A percentile compares a stretch with the other conserved stretches of the same genome.
These are phyloP conservation scores for Cyrtorhinus lividipennis DNA, from an alignment of 1,140 invertebrate species.

Conservation along the genomic window DNA sequence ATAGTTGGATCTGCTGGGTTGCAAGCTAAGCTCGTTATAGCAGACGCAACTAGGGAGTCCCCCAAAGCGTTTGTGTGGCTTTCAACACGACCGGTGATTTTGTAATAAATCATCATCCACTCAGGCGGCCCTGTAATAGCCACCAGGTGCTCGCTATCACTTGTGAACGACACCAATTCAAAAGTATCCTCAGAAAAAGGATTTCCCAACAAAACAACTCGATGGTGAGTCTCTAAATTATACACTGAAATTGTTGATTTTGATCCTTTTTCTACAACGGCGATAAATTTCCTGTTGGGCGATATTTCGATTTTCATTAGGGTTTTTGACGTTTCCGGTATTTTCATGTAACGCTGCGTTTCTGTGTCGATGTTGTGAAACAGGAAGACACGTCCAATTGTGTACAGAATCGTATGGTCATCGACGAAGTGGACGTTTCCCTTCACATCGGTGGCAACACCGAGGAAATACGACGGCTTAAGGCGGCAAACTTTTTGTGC, in stretches of 20 bases:
- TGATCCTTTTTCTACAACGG: constrained; percentile 35
- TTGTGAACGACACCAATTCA: constrained; percentile 57
- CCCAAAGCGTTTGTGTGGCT: not conserved
- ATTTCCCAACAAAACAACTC: constrained; percentile 42
- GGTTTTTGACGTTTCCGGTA: not conserved
- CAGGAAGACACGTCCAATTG: constrained; percentile 46
- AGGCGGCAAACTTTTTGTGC: not conserved
- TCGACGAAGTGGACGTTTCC: constrained; percentile 48
- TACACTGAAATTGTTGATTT: constrained; percentile 46
- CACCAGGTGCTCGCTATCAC: constrained; percentile 60
- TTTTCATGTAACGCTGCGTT: constrained; percentile 11
- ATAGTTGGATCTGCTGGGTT: constrained; percentile 64
- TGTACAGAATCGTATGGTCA: constrained; percentile 50
- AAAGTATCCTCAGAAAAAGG: constrained; percentile 39
- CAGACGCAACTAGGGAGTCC: not conserved
- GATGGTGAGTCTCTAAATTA: constrained; percentile 43
- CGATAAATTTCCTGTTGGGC: constrained; percentile 35
- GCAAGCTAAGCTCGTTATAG: not conserved
- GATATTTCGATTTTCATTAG: not conserved
- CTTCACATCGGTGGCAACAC: constrained; percentile 39
- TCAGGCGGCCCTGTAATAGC: constrained; percentile 64
- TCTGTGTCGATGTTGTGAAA: constrained; percentile 38
- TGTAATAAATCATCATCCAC: constrained; percentile 63
- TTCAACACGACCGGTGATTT: constrained; percentile 24
- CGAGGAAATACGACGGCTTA: constrained; percentile 23